These are phyloP conservation scores for Acheta domesticus DNA, from an alignment of 2,888 invertebrate species.

Conservation along the genomic window DNA sequence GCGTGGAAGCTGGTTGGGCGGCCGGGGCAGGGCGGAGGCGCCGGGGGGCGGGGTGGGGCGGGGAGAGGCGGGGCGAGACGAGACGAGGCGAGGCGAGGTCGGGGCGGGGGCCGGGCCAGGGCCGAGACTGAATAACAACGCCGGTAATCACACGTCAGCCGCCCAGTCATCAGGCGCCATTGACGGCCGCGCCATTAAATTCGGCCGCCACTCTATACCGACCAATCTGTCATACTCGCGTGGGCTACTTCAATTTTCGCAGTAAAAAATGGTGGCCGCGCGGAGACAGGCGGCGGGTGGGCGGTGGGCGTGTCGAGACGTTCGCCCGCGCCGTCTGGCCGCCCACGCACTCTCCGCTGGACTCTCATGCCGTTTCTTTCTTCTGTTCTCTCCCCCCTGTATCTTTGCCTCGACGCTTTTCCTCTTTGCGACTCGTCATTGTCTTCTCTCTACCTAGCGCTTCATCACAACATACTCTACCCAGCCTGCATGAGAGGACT, in stretches of 20 bases:
- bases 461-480: too few relatives aligned
- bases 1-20: not conserved
- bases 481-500: too few relatives aligned
- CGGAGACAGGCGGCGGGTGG: not conserved
- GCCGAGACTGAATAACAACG: too few relatives aligned
- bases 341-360: not conserved
- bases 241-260: not conserved
- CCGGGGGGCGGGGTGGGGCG: too few relatives aligned
- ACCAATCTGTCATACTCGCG: constrained; percentile 6
- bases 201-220: not conserved
- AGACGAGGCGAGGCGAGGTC: too few relatives aligned
- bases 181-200: not conserved
- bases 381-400: not conserved
- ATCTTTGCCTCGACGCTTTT: not conserved
- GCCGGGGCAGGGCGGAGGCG: too few relatives aligned
- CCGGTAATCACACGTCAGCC: constrained; percentile 22
- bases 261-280: not conserved
- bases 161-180: not conserved
- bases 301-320: too few relatives aligned
- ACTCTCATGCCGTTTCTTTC: not conserved
- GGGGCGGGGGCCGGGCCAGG: too few relatives aligned
- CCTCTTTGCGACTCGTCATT: too few relatives aligned
- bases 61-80: too few relatives aligned
- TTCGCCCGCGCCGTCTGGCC: too few relatives aligned
- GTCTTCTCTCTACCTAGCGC: too few relatives aligned